phyloP scores from a whole-genome alignment of 2,797 vertebrate species.

The Agapornis canus region DNA sequence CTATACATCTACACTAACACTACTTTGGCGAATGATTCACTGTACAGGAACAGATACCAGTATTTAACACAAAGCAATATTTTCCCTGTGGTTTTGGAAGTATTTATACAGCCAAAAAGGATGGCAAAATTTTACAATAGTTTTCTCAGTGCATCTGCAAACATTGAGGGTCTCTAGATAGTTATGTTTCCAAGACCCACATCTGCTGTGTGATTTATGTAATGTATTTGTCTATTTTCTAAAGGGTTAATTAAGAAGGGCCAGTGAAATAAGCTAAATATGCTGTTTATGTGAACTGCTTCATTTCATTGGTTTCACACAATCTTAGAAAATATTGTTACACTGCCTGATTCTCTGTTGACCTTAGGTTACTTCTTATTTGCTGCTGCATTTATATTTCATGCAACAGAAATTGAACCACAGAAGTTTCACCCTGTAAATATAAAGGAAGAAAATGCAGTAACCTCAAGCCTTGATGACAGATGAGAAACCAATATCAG shows the following conservation, averaged over 20 bases:
- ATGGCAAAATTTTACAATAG: not conserved
- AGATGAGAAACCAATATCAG: not conserved
- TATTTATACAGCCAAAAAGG: not conserved
- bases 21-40: not conserved
- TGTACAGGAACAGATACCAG: not conserved
- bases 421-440: not conserved
- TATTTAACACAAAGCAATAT: not conserved
- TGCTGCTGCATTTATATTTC: conserved; percentile 44
- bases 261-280: not conserved
- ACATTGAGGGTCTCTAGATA: not conserved
- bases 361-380: conserved; percentile 18
- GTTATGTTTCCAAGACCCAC: not conserved
- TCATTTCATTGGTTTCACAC: not conserved
- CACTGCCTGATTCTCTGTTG: not conserved
- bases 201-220: not conserved
- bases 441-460: not conserved
- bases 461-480: not conserved
- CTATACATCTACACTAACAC: not conserved
- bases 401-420: not conserved
- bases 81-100: not conserved
- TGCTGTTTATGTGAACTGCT: not conserved
- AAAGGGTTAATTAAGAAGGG: not conserved
- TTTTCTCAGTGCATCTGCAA: not conserved
- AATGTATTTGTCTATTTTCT: not conserved
- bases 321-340: not conserved